These are phyloP conservation scores for Lytechinus variegatus DNA, from an alignment of 35 echinoderm and acorn worm species.

Conservation along the genomic window DNA sequence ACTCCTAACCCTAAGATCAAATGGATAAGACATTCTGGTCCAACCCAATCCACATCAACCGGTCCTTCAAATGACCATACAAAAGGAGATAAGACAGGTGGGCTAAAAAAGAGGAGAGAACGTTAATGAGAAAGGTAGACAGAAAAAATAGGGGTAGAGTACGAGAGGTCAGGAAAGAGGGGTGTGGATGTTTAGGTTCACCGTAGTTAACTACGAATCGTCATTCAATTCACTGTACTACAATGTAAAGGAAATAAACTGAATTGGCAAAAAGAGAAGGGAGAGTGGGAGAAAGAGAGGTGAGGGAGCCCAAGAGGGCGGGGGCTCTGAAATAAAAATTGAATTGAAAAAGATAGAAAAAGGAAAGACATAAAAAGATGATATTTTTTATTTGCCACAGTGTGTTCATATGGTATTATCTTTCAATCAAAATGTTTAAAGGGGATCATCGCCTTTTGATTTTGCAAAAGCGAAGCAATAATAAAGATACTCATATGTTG, in stretches of 20 bases:
- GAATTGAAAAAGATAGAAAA: not conserved
- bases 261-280: not conserved
- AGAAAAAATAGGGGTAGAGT: not conserved
- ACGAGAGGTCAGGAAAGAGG: not conserved
- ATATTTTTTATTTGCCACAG: too few relatives aligned
- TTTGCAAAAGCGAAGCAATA: too few relatives aligned
- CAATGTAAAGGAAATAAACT: too few relatives aligned
- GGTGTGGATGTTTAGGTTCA: not conserved
- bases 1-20: not conserved
- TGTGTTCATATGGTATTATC: too few relatives aligned
- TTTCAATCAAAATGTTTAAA: too few relatives aligned
- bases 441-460: too few relatives aligned
- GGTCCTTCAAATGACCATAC: conserved; percentile 4
- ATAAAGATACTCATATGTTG: too few relatives aligned
- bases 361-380: not conserved
- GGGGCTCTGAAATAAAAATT: too few relatives aligned
- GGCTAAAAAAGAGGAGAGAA: not conserved
- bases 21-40: not conserved
- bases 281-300: not conserved
- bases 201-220: too few relatives aligned
- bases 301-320: too few relatives aligned
- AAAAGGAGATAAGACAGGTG: not conserved
- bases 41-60: not conserved
- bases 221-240: too few relatives aligned
- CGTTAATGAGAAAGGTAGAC: not conserved